These are phyloP conservation scores for Xenops minutus DNA, from an alignment of 2,797 vertebrate species.

Conservation along the genomic window DNA sequence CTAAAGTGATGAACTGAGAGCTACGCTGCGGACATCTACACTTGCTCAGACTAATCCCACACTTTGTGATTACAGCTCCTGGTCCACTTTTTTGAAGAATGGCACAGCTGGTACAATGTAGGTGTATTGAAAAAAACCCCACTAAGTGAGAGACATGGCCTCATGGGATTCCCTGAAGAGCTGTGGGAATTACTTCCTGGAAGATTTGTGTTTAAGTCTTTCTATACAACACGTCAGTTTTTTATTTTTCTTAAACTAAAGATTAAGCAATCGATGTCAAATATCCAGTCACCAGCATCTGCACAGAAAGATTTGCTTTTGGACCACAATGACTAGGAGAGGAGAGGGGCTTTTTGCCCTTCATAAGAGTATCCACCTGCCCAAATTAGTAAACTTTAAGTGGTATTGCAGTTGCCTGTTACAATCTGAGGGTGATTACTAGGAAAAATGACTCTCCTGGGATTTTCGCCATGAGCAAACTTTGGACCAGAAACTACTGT, in stretches of 20 bases:
- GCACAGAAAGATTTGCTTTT: neutral
- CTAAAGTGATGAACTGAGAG: neutral
- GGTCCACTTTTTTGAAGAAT: neutral
- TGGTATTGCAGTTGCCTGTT: neutral
- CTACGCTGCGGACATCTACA: neutral
- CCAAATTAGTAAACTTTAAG: neutral
- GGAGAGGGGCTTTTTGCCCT: neutral
- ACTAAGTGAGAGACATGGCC: neutral
- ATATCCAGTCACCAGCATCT: neutral
- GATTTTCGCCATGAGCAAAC: neutral
- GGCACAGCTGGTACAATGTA: rapidly evolving
- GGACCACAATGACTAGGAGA: neutral
- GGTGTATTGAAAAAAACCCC: neutral
- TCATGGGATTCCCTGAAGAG: neutral
- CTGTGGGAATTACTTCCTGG: neutral
- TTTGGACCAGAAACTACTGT: neutral
- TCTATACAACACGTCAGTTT: neutral
- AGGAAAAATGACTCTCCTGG: neutral
- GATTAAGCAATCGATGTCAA: neutral
- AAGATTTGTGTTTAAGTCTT: neutral
- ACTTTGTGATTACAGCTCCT: neutral
- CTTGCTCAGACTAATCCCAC: neutral
- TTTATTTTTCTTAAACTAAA: neutral
- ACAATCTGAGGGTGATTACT: neutral
- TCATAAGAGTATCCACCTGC: neutral